Evolutionary conservation across 2,113 vertebrate genomes (phyloP).

Genomic region (Protobothrops flavoviridis): DNA sequence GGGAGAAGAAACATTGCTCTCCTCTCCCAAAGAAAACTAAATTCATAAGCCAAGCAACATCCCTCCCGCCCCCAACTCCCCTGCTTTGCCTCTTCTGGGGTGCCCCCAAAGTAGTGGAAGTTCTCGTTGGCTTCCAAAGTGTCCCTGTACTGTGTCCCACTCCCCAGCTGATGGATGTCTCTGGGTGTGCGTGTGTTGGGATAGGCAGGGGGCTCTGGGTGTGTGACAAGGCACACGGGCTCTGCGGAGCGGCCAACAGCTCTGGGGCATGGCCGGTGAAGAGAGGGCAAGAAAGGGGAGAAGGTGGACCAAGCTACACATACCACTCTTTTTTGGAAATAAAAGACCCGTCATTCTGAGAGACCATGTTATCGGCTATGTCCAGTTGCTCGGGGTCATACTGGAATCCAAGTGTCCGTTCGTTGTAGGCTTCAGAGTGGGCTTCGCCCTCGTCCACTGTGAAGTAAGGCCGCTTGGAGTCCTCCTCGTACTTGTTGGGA

Average conservation of each 20-base stretch:
- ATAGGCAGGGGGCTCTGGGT: not conserved
- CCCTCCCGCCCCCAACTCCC: slow-evolving; percentile 3
- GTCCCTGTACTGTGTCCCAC: not conserved
- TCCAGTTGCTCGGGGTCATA: slow-evolving; percentile 91
- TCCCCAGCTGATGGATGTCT: not conserved
- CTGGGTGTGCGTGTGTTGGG: not conserved
- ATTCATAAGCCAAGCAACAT: slow-evolving; percentile 49
- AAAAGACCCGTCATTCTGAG: slow-evolving; percentile 97
- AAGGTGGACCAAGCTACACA: slow-evolving; percentile 76
- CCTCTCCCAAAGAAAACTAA: not conserved
- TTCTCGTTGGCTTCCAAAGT: slow-evolving; percentile 41
- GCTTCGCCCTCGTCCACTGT: slow-evolving; percentile 93
- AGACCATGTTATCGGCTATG: slow-evolving; percentile 95
- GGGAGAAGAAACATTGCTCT: slow-evolving; percentile 32
- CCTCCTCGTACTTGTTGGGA: slow-evolving; percentile 85
- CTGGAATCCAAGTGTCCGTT: slow-evolving; percentile 94
- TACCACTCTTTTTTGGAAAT: slow-evolving; percentile 99
- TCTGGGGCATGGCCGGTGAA: slow-evolving; percentile 16
- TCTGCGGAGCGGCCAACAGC: slow-evolving; percentile 32
- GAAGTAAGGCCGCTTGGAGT: slow-evolving; percentile 96
- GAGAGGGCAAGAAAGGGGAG: slow-evolving; percentile 31
- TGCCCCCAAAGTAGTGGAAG: slow-evolving; percentile 33
- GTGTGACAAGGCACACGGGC: not conserved
- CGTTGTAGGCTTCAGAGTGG: slow-evolving; percentile 83
- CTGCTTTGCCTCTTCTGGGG: not conserved